These are phyloP conservation scores for Scolopax rusticola DNA, from an alignment of 2,797 vertebrate species.

Conservation along the genomic window DNA sequence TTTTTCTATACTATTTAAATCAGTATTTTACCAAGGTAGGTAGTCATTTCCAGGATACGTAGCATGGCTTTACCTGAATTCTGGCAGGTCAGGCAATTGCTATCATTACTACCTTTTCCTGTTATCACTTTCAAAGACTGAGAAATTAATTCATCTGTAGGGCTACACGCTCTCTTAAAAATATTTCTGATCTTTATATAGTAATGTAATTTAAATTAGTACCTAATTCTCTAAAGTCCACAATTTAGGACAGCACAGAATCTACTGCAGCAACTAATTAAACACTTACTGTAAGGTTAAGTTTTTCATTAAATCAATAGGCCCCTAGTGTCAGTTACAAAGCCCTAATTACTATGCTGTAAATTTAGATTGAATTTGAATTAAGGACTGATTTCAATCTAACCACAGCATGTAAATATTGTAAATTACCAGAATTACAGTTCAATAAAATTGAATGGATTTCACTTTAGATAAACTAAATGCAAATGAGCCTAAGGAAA, in stretches of 20 bases:
- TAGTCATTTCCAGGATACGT: constrained; percentile 42
- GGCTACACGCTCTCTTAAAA: constrained; percentile 67
- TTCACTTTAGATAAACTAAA: constrained; percentile 83
- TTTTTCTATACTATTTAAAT: constrained; percentile 56
- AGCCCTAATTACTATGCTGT: constrained; percentile 87
- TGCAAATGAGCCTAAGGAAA: constrained; percentile 73
- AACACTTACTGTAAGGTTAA: constrained; percentile 88
- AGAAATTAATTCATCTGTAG: constrained; percentile 78
- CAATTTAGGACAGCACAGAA: constrained; percentile 83
- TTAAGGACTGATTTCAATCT: constrained; percentile 87
- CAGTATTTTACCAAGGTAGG: constrained; percentile 54
- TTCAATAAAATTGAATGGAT: constrained; percentile 85
- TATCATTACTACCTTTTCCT: constrained; percentile 65
- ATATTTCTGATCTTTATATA: constrained; percentile 81
- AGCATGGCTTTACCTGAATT: constrained; percentile 46
- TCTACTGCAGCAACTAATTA: constrained; percentile 85
- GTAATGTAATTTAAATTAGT: constrained; percentile 83
- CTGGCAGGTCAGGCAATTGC: constrained; percentile 38
- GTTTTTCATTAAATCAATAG: constrained; percentile 90
- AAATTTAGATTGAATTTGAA: constrained; percentile 90
- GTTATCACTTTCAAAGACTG: constrained; percentile 69
- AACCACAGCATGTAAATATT: constrained; percentile 85
- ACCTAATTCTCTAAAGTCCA: constrained; percentile 84
- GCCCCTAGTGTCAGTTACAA: constrained; percentile 86
- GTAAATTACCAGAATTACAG: constrained; percentile 86